Percentiles rank a stretch among this genome's conserved stretches.
phyloP scores from a whole-genome alignment of 35 echinoderm and acorn worm genomes.

The Patiria miniata region DNA sequence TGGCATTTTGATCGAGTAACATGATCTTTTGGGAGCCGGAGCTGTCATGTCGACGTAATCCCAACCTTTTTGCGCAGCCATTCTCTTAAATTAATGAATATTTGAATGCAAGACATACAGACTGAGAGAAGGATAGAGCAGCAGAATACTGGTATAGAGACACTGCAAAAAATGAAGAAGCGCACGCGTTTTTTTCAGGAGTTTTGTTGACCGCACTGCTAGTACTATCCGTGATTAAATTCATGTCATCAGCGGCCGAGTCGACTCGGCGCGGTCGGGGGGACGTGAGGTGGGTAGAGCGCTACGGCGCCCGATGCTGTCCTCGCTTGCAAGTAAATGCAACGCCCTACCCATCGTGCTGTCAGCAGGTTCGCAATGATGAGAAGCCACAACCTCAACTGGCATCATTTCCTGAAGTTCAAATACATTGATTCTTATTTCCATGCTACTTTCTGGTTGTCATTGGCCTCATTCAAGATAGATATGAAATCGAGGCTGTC shows the following conservation, averaged over 20 bases:
- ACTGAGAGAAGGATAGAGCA: background rate
- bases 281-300: background rate
- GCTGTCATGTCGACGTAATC: constrained; percentile 30
- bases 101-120: background rate
- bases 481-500: too few species aligned
- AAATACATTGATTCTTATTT: too few species aligned
- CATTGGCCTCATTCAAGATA: too few species aligned
- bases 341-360: background rate
- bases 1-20: constrained; percentile 30
- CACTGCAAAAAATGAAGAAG: background rate
- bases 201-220: background rate
- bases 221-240: constrained; percentile 29
- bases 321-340: constrained; percentile 18
- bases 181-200: background rate
- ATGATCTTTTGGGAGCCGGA: constrained; percentile 9
- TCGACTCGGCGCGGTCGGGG: background rate
- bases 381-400: background rate
- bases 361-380: background rate
- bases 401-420: too few species aligned
- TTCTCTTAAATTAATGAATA: constrained; percentile 30
- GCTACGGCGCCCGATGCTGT: constrained; percentile 12
- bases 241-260: background rate
- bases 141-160: background rate
- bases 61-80: constrained; percentile 8
- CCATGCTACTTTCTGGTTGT: too few species aligned